These are phyloP conservation scores for Montifringilla adamsi DNA, from an alignment of 2,113 vertebrate species.

Conservation along the genomic window DNA sequence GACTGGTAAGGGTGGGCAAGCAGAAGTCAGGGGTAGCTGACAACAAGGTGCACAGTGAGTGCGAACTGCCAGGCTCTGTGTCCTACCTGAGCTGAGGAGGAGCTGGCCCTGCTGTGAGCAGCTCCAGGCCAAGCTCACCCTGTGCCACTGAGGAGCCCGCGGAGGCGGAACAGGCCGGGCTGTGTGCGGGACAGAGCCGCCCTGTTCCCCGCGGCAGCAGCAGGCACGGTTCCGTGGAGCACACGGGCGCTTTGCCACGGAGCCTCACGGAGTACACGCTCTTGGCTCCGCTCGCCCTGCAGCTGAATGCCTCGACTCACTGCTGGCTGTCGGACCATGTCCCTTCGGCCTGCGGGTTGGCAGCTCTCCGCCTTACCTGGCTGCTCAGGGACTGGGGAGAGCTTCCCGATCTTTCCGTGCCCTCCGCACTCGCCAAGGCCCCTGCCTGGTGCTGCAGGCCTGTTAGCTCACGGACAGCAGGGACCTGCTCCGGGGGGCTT, in stretches of 20 bases:
- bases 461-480: not conserved
- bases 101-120: not conserved
- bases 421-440: not conserved
- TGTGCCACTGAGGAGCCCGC: accelerated
- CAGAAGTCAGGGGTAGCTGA: not conserved
- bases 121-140: not conserved
- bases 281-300: accelerated
- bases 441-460: not conserved
- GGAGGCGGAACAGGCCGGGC: not conserved
- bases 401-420: accelerated
- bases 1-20: not conserved
- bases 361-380: not conserved
- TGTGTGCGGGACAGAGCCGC: not conserved
- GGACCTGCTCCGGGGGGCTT: not conserved
- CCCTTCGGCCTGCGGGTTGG: not conserved
- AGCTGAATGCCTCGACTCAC: not conserved
- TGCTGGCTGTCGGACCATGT: accelerated
- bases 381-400: not conserved
- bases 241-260: not conserved
- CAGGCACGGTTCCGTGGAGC: not conserved
- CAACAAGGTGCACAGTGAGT: not conserved
- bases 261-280: not conserved
- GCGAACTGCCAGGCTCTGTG: accelerated
- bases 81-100: not conserved
- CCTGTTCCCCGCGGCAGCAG: not conserved